Conservation (phyloP, 2,888 invertebrate species). For the Aphelenchoides bicaudatus region DNA sequence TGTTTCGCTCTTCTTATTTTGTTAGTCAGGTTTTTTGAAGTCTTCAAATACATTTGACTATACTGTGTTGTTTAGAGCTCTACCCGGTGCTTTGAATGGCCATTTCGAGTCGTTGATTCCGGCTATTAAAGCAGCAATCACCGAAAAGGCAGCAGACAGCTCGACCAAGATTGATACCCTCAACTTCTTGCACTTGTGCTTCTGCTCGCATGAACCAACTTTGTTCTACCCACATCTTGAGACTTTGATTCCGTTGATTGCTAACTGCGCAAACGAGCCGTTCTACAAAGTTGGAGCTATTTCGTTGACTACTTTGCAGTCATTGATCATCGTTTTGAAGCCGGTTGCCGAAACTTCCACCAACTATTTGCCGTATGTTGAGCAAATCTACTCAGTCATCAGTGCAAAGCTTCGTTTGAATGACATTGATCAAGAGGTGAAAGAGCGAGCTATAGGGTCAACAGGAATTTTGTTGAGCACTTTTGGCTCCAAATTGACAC, state of each 20-base stretch:
- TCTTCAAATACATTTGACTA: constrained; percentile 10
- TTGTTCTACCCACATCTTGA: constrained; percentile 71
- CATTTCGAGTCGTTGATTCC: constrained; percentile 81
- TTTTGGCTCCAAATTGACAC: constrained; percentile 26
- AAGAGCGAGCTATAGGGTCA: constrained; percentile 92
- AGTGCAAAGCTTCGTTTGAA: constrained; percentile 81
- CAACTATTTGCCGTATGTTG: constrained; percentile 19
- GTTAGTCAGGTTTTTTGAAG: constrained; percentile 70
- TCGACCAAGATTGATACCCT: constrained; percentile 93
- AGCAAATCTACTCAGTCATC: constrained; percentile 75
- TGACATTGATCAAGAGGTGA: constrained; percentile 98
- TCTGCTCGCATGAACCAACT: constrained; percentile 75
- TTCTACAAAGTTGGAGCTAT: constrained; percentile 97
- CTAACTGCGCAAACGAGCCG: constrained; percentile 83
- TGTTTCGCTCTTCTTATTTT: constrained; percentile 86
- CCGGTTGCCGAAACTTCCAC: constrained; percentile 62
- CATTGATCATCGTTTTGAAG: constrained; percentile 85
- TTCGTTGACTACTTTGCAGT: constrained; percentile 84
- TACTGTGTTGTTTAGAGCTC: constrained; percentile 27
- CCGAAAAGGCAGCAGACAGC: constrained; percentile 64
- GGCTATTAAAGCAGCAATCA: constrained; percentile 73
- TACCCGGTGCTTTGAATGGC: constrained; percentile 72
- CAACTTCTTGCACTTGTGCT: constrained; percentile 79
- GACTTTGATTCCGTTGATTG: constrained; percentile 68
- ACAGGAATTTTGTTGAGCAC: constrained; percentile 71